These are phyloP conservation scores for Drosophila bocqueti DNA, from an alignment of 1,140 invertebrate species.

Conservation along the genomic window DNA sequence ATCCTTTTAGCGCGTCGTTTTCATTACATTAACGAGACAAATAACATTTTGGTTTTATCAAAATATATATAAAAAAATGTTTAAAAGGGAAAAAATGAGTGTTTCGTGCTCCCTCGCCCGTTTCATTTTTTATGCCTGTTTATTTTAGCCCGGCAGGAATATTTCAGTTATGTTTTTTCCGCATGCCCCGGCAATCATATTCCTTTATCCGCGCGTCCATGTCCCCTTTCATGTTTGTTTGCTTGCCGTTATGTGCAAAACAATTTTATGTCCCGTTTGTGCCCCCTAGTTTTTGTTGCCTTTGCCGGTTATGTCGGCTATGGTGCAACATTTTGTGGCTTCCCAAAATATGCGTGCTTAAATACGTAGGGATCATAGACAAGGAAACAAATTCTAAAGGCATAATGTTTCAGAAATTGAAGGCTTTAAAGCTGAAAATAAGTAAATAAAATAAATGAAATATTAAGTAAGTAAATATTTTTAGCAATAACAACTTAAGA, in stretches of 20 bases:
- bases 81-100: constrained; percentile 36
- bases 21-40: constrained; percentile 75
- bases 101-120: constrained; percentile 29
- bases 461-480: no score
- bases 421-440: not conserved
- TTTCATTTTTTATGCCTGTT: constrained; percentile 48
- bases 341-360: constrained; percentile 65
- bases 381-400: not conserved
- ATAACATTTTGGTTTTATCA: constrained; percentile 57
- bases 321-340: constrained; percentile 74
- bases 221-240: constrained; percentile 60
- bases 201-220: constrained; percentile 42
- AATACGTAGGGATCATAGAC: not conserved
- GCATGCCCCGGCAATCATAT: constrained; percentile 32
- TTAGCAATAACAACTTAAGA: no score
- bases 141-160: constrained; percentile 41
- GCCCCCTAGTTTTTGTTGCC: constrained; percentile 30
- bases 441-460: not conserved
- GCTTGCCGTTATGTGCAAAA: constrained; percentile 74
- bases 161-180: constrained; percentile 53
- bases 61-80: constrained; percentile 41
- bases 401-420: not conserved
- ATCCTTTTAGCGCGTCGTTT: constrained; percentile 76
- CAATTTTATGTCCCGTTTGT: constrained; percentile 73
- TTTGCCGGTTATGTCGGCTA: constrained; percentile 37